Conservation (phyloP, 2,113 vertebrate genomes). For the Microcebus tavaratra region DNA sequence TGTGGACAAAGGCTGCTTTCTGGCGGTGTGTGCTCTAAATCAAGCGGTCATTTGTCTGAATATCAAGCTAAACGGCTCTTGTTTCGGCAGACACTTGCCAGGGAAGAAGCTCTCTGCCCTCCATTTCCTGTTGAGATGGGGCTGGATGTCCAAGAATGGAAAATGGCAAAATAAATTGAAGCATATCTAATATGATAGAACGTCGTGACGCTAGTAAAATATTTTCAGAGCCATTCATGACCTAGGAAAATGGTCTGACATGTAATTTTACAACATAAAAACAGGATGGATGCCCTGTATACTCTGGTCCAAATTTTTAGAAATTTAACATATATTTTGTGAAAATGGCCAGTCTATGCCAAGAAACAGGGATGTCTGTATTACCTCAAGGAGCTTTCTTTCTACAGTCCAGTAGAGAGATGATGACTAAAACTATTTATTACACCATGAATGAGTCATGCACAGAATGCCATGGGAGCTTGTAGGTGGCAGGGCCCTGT, state of each 20-base stretch:
- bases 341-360: too few relatives aligned
- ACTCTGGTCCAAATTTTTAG: neutral
- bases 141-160: neutral
- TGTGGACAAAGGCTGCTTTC: too few relatives aligned
- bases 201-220: neutral
- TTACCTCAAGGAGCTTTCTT: neutral
- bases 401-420: neutral
- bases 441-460: rapidly evolving
- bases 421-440: neutral
- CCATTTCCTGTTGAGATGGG: neutral
- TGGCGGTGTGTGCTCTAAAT: rapidly evolving
- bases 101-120: neutral
- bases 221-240: neutral
- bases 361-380: neutral
- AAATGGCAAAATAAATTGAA: neutral
- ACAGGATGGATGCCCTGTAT: neutral
- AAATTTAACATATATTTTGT: neutral
- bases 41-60: neutral
- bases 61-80: neutral
- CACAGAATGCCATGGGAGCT: neutral
- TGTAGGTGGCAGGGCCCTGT: neutral
- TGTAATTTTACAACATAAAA: neutral
- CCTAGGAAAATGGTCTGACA: neutral
- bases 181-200: neutral
- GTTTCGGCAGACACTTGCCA: neutral